Base-by-base conservation (phyloP, 2,888 invertebrate genomes). In the Cordilura impudica region DNA sequence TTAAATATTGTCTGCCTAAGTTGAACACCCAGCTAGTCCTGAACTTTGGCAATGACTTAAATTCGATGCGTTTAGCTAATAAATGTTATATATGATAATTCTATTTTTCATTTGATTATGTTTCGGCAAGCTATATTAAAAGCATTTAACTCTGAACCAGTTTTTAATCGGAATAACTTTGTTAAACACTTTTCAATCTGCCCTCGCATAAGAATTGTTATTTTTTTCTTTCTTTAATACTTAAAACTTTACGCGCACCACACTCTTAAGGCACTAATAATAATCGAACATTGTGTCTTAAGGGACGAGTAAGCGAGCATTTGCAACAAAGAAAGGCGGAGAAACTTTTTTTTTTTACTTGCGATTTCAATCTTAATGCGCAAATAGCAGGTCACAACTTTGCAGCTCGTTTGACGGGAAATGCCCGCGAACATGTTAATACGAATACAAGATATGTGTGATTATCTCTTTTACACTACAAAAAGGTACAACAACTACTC, bases 361-460 rank as follows among this genome's bases (percentile, higher is more conserved):
- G 67, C 75, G 81, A 82, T 82, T 76, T 66, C 67, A 73, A 82
- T 82, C 82, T 82, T 78, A 81, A 82, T 82, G 70, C 81, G 79
- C 78, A 79, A 81, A 81, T 81, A 81, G 81, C 81, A 82, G 82
- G 83, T 83, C 83, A 82, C 83, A 83, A 83, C 70, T 83, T 82
- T 82, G 81, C 83, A 83, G 83, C 83, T 83, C 82, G 81, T 83
- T 83, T 83, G 77, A 66, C 76, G 80, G 78, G 77, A 77, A 81
- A 78, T 77, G 80, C 80, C 82, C 73, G 78, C 82, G 29, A 75
- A 79, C 79, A 79, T 79, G 63, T 75, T 79, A 79, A 79, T 75
- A 71, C 51, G 60, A 35, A 39, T 16, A 43, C 45, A 67, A 65
- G 21, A 58, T 63, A 39, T 75, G 35, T 72, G 71, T 72, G 79